Evolutionary conservation across 2,888 invertebrate genomes (phyloP).

Genomic region (Drosophila histrio): DNA sequence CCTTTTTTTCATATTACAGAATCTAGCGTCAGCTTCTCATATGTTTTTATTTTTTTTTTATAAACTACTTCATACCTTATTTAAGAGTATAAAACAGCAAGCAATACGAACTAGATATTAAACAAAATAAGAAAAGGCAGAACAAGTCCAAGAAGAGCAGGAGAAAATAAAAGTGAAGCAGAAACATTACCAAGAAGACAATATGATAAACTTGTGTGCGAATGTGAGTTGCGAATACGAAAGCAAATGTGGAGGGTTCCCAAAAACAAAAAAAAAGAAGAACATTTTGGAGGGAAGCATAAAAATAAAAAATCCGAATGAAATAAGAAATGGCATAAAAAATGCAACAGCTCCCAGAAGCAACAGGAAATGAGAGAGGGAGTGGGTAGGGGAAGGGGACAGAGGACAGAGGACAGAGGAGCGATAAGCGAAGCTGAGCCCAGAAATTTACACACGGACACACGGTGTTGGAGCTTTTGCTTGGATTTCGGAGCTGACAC

Average conservation of each 20-base stretch:
- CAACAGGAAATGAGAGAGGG: slow-evolving; percentile 53
- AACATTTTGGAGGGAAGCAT: slow-evolving; percentile 58
- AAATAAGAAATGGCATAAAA: slow-evolving; percentile 75
- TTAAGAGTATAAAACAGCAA: slow-evolving; percentile 34
- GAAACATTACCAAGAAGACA: slow-evolving; percentile 40
- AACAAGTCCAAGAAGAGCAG: background rate
- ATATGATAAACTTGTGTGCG: slow-evolving; percentile 59
- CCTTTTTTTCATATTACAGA: too few relatives aligned
- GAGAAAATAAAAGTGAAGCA: slow-evolving; percentile 21
- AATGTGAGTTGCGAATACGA: slow-evolving; percentile 16
- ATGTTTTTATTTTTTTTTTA: background rate
- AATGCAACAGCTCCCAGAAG: slow-evolving; percentile 72
- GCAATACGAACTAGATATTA: slow-evolving; percentile 53
- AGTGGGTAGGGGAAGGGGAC: background rate
- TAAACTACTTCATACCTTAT: background rate
- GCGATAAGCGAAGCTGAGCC: slow-evolving; percentile 34
- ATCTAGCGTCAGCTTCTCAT: too few relatives aligned
- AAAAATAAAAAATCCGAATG: slow-evolving; percentile 58
- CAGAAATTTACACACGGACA: slow-evolving; percentile 42
- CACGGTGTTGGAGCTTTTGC: background rate
- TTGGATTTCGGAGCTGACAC: slow-evolving; percentile 21
- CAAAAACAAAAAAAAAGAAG: slow-evolving; percentile 14
- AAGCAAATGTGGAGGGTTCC: slow-evolving; percentile 9
- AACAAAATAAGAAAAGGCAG: slow-evolving; percentile 25
- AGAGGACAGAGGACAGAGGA: background rate